Conservation (phyloP, 2,113 vertebrate genomes). For the Elachura formosa region DNA sequence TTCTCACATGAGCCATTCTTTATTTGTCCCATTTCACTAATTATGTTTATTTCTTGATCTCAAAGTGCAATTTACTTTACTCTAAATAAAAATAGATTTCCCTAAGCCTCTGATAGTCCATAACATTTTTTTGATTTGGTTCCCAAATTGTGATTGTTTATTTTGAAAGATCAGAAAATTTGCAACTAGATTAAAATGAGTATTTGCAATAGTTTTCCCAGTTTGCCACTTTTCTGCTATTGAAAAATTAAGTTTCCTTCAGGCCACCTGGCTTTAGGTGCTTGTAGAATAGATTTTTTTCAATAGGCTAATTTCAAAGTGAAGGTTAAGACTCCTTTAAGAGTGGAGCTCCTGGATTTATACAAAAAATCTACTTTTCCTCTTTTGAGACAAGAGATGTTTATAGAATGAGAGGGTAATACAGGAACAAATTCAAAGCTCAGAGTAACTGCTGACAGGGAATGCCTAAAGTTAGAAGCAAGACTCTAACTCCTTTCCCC, state of each 20-base stretch:
- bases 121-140: neutral
- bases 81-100: neutral
- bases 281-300: neutral
- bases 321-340: neutral
- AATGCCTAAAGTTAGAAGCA: neutral
- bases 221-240: neutral
- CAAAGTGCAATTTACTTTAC: neutral
- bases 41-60: neutral
- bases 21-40: neutral
- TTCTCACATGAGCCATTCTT: neutral
- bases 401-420: conserved; percentile 6
- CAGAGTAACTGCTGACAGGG: neutral
- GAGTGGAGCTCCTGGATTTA: neutral
- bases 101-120: neutral
- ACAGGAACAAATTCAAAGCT: conserved; percentile 11
- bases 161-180: neutral
- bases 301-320: neutral
- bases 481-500: neutral
- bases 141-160: neutral
- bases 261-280: neutral
- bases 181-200: neutral
- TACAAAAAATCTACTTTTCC: neutral
- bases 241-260: neutral
- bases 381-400: neutral
- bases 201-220: neutral